Conservation (phyloP, 2,888 invertebrate genomes). For the Stenotaenia linearis region DNA sequence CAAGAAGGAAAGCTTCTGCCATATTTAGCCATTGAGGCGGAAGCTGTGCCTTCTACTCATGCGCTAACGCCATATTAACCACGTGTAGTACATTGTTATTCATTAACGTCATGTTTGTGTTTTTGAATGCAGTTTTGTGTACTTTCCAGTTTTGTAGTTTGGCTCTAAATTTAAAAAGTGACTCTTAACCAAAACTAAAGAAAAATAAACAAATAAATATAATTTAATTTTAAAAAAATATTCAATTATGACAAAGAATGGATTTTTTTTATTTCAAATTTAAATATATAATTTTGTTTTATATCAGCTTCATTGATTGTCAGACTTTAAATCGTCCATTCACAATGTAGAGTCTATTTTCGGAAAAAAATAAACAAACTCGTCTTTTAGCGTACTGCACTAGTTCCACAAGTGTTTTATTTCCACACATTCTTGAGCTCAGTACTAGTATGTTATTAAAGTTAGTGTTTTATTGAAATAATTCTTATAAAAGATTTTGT, state of each 20-base stretch:
- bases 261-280: too few relatives aligned
- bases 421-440: background rate
- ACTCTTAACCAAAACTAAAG: too few relatives aligned
- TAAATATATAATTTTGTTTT: too few relatives aligned
- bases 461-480: too few relatives aligned
- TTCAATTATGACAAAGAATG: too few relatives aligned
- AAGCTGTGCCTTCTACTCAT: background rate
- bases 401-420: background rate
- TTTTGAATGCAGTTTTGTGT: background rate
- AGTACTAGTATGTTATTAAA: too few relatives aligned
- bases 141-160: too few relatives aligned
- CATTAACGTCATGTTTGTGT: background rate
- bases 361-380: background rate
- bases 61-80: background rate
- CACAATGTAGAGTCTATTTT: background rate
- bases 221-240: too few relatives aligned
- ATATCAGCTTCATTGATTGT: too few relatives aligned
- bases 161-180: too few relatives aligned
- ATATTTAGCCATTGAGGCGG: conserved; percentile 26
- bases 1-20: conserved; percentile 5
- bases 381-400: background rate
- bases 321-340: background rate
- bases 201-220: too few relatives aligned
- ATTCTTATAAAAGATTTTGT: too few relatives aligned
- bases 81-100: background rate